Evolutionary conservation across 2,113 vertebrate species (phyloP), one percentile per base, ranked within the genome.

Genomic region (Periophthalmus modestus): DNA sequence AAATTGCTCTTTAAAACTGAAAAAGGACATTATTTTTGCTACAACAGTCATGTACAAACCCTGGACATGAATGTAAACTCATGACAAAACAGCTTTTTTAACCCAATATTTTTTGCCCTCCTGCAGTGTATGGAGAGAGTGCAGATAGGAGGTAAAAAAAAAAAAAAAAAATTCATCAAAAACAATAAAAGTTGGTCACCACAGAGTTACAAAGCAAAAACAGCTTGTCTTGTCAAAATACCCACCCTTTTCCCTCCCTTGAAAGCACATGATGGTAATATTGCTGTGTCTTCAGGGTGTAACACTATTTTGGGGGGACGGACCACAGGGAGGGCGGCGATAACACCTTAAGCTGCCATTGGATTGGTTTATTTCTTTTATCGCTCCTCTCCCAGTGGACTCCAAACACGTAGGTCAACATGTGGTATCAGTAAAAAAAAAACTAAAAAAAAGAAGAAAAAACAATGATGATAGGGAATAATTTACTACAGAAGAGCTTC

Each of bases 241-340:
- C 87, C 84, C 80, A 88, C 85, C 80, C 67, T 74, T 85, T 87
- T 71, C 85, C 79, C 87, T 73, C 91, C 91, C 85, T 87, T 81
- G 89, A 91, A 91, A 89, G 83, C 91, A 94, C 91, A 85, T 87
- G 88, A 91, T 92, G 93, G 89, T 88, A 74, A 91, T 94, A 96
- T 95, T 96, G 94, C 95, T 95, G 91, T 92, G 89, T 94, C 86
- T 92, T 84, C 85, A 89, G 85, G 88, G 81, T 62, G 59, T 87
- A 87, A 87, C 82, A 87, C 88, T 87, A 48, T 85, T 81, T 73
- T 48, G 47, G 47, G 57, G 89, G 89, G 84, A 85, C 68, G 73
- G 88, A 84, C 83, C 84, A 76, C 88, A 7, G 79, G 88, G 85
- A 92, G 88, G 50, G 72, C 10, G 65, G 88, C 86, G 87, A 88